Percentiles rank a stretch among this genome's conserved stretches.
These are phyloP conservation scores for Rhagonycha fulva DNA, from an alignment of 2,888 invertebrate species.

Conservation along the genomic window DNA sequence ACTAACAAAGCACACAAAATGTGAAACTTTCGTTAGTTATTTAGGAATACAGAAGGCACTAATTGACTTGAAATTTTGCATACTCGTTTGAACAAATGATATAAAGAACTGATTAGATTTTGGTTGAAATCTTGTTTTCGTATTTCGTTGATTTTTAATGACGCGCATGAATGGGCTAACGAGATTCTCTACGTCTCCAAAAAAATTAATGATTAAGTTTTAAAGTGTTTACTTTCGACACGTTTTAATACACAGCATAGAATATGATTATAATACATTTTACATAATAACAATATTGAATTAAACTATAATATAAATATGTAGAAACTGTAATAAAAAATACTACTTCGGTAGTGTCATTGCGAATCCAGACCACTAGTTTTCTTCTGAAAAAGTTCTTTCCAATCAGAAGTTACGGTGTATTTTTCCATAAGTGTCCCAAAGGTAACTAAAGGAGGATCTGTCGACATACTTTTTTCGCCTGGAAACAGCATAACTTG, in stretches of 20 bases:
- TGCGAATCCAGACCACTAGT: neutral
- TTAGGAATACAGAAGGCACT: too few species aligned
- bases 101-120: too few species aligned
- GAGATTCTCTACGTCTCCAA: too few species aligned
- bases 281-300: neutral
- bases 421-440: constrained; percentile 44
- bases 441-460: constrained; percentile 38
- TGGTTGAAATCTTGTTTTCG: too few species aligned
- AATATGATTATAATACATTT: neutral
- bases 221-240: too few species aligned
- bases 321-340: neutral
- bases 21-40: too few species aligned
- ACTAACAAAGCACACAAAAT: neutral
- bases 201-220: too few species aligned
- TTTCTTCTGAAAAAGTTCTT: constrained; percentile 27
- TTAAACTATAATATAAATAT: neutral
- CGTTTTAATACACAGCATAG: neutral
- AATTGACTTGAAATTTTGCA: too few species aligned
- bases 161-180: too few species aligned
- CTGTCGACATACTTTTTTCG: constrained; percentile 28
- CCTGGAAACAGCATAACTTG: constrained; percentile 32
- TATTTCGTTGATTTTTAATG: too few species aligned
- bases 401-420: constrained; percentile 45
- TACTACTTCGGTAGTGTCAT: neutral
- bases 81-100: too few species aligned